A percentile compares a stretch with the other conserved stretches of the same genome.
phyloP scores from a whole-genome alignment of 2,113 vertebrate genomes.

The Passerina amoena region DNA sequence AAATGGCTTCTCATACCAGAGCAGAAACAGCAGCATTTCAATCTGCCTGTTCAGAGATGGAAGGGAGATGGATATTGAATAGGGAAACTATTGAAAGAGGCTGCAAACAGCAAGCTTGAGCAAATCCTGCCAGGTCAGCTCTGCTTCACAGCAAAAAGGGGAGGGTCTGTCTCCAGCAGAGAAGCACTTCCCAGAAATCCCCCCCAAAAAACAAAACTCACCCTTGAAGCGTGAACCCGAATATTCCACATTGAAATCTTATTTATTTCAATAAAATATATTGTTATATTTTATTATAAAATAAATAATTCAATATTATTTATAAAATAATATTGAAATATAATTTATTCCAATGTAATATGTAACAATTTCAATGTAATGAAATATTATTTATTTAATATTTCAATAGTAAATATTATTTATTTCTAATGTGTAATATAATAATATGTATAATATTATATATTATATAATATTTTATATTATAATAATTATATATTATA shows the following conservation, averaged over 20 bases:
- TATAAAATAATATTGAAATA: too few relatives aligned
- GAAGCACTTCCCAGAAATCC: background rate
- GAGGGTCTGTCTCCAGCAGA: background rate
- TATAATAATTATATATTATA: too few relatives aligned
- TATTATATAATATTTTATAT: too few relatives aligned
- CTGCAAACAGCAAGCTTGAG: background rate
- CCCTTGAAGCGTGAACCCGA: background rate
- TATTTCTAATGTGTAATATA: too few relatives aligned
- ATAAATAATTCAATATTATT: too few relatives aligned
- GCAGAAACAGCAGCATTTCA: conserved; percentile 5
- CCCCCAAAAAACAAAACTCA: background rate
- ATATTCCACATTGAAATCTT: background rate
- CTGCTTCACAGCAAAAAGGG: background rate
- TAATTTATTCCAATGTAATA: too few relatives aligned
- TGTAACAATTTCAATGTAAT: too few relatives aligned
- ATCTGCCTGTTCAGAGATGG: background rate
- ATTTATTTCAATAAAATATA: background rate
- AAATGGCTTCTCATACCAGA: conserved; percentile 40
- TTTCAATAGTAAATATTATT: too few relatives aligned
- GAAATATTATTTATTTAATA: too few relatives aligned
- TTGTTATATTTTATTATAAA: too few relatives aligned
- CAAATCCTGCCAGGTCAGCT: background rate
- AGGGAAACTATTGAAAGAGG: background rate
- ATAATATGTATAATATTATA: too few relatives aligned
- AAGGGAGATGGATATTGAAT: background rate